These are phyloP conservation scores for human (Homo sapiens) DNA, from an alignment of 2,113 vertebrate genomes.

Conservation along the genomic window DNA sequence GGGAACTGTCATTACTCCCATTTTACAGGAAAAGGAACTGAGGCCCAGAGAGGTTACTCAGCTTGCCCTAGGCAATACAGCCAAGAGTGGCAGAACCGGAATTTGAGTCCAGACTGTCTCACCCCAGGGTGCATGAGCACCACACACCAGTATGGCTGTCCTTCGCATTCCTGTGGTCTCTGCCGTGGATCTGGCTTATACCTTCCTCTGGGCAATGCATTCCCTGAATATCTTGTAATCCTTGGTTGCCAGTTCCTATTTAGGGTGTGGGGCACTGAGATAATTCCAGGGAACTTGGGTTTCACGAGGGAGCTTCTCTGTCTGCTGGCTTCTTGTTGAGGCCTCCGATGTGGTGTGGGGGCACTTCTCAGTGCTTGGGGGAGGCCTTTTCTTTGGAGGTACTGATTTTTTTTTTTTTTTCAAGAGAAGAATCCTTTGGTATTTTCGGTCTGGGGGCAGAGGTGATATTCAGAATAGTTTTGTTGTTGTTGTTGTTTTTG, in stretches of 20 bases:
- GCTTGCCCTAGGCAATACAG: not conserved
- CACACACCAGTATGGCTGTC: not conserved
- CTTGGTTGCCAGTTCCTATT: not conserved
- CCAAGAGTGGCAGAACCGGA: not conserved
- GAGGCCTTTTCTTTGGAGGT: not conserved
- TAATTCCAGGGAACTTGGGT: not conserved
- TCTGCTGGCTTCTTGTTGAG: not conserved
- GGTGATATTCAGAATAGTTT: not conserved
- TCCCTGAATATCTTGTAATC: fast-evolving
- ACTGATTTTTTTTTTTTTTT: not conserved
- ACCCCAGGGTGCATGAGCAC: not conserved
- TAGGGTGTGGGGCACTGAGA: not conserved
- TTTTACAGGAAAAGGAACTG: not conserved
- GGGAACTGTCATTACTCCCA: not conserved
- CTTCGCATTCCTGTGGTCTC: not conserved
- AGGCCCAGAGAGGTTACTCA: not conserved
- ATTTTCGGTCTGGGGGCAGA: not conserved
- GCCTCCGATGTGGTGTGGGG: not conserved
- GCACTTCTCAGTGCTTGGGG: not conserved
- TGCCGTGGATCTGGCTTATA: not conserved
- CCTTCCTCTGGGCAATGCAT: not conserved
- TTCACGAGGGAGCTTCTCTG: not conserved
- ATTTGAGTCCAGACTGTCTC: not conserved
- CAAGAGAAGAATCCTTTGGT: not conserved
- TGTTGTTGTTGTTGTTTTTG: too few species aligned